These are phyloP conservation scores for Hippoglossus stenolepis DNA, from an alignment of 2,113 vertebrate species.

Conservation along the genomic window DNA sequence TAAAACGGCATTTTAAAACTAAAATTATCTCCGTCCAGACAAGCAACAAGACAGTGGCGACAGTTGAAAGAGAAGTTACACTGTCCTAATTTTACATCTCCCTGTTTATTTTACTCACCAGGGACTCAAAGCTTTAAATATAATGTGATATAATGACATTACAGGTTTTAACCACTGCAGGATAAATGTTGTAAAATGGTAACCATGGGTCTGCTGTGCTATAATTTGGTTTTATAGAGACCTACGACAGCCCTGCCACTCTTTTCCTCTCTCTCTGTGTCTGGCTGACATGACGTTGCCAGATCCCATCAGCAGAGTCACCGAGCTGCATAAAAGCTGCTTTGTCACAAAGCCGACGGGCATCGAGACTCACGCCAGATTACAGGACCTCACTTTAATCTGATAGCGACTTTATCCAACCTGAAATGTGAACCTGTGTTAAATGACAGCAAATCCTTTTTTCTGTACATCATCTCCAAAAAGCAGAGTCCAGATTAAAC, in stretches of 20 bases:
- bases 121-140: not conserved
- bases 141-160: not conserved
- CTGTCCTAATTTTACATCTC: too few species aligned
- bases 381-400: slow-evolving; percentile 59
- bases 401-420: slow-evolving; percentile 24
- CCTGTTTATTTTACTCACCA: too few species aligned
- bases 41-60: too few species aligned
- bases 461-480: not conserved
- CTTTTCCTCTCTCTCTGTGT: slow-evolving; percentile 4
- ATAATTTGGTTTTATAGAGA: not conserved
- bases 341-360: slow-evolving; percentile 59
- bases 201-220: slow-evolving; percentile 5
- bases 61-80: too few species aligned
- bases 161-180: not conserved
- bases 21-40: too few species aligned
- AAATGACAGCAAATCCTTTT: slow-evolving; percentile 9
- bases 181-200: too few species aligned
- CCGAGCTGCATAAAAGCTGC: slow-evolving; percentile 50
- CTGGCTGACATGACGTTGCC: slow-evolving; percentile 37
- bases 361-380: slow-evolving; percentile 40
- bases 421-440: slow-evolving; percentile 51
- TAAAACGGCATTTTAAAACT: too few species aligned
- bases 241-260: not conserved
- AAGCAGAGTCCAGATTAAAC: not conserved
- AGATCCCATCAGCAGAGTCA: slow-evolving; percentile 52